Evolutionary conservation across 2,888 invertebrate species (phyloP).

Genomic region (Meandrusa payeni): DNA sequence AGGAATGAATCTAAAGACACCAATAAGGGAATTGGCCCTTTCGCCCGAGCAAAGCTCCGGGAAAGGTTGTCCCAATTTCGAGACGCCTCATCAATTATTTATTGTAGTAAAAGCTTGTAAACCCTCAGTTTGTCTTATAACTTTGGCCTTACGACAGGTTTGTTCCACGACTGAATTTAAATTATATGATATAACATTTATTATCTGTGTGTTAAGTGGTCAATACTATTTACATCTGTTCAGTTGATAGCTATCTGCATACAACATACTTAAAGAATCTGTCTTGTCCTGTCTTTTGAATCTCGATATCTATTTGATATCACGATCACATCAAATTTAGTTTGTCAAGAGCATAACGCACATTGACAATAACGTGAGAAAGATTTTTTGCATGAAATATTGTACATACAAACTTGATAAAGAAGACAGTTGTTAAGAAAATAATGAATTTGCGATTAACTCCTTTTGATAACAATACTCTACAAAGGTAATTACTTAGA

Average conservation of each 20-base stretch:
- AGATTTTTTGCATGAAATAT: conserved; percentile 8
- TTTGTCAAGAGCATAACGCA: conserved; percentile 22
- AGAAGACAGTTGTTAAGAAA: conserved; percentile 4
- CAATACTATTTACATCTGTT: conserved; percentile 2
- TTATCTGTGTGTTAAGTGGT: background rate
- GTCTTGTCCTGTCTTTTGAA: conserved; percentile 12
- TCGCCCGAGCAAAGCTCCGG: too few relatives aligned
- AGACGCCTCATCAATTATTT: too few relatives aligned
- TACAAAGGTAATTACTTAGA: conserved; percentile 11
- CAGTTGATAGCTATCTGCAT: background rate
- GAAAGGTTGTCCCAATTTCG: too few relatives aligned
- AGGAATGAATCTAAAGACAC: too few relatives aligned
- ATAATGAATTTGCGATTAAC: conserved; percentile 7
- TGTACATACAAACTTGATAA: conserved; percentile 1
- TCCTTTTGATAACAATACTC: conserved; percentile 6
- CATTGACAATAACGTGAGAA: conserved; percentile 18
- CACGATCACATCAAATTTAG: conserved; percentile 7
- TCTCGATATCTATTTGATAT: too few relatives aligned
- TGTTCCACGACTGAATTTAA: too few relatives aligned
- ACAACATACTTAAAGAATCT: background rate
- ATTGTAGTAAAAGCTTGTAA: too few relatives aligned
- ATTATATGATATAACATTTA: background rate
- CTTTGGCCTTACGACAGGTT: too few relatives aligned
- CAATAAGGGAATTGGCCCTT: too few relatives aligned
- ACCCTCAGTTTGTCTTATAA: too few relatives aligned